Base-by-base conservation (phyloP, 2,888 invertebrate genomes). In the Leptinotarsa tumamoca region DNA sequence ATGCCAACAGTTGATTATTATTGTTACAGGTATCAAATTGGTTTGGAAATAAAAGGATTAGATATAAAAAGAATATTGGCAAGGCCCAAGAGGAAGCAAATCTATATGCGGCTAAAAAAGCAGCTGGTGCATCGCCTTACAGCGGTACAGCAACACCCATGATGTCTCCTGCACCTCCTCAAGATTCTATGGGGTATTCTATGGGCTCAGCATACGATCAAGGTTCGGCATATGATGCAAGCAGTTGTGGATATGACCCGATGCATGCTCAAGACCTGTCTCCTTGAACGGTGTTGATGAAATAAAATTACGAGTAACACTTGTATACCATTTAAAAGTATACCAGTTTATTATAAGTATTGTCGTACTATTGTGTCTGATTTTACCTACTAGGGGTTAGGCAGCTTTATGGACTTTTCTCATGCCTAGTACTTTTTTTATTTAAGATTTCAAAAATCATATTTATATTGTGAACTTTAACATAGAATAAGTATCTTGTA, bases 81-180 rank as follows among this genome's bases (percentile, higher is more conserved):
- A 99, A 99, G 90, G 98, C 98, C 75, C 98, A 99, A 90, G 99
- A 99, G 90, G 99, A 99, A 90, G 99, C 99, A 76, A 98, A 98
- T 90, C 91, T 99, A 87, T 99, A 99, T 90, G 98, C 98, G 78
- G 98, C 98, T 81, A 99, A 99, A 90, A 98, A 98, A 89, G 97
- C 97, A 82, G 96, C 96, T 82, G 96, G 96, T 90, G 91, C 91
- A 85, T 90, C 87, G 23, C 88, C 88, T 10, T 95, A 96, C 82
- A 95, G 95, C 85, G 96, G 96, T 85, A 95, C 96, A 77, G 95
- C 96, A 78, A 96, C 96, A 83, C 97, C 96, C 74, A 96, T 97
- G 95, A 96, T 97, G 96, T 96, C 96, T 76, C 97, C 97, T 82
- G 96, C 96, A 85, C 95, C 95, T 78, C 94, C 95, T 77, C 96